A percentile compares a stretch with the other conserved stretches of the same genome.
phyloP scores from a whole-genome alignment of 2,797 vertebrate species.

The Propithecus deckenii region DNA sequence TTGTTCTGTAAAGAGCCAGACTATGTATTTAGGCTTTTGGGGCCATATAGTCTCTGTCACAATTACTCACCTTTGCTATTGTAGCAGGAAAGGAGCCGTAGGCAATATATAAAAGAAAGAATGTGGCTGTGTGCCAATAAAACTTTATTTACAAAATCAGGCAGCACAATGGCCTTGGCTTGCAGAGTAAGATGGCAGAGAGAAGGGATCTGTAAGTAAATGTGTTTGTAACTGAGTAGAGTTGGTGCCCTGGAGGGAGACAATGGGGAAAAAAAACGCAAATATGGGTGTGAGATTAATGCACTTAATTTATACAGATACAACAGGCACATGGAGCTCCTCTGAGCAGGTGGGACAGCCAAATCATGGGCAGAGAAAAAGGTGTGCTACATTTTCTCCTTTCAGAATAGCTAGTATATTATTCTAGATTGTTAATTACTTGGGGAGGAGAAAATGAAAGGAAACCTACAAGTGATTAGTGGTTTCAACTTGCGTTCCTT shows the following conservation, averaged over 20 bases:
- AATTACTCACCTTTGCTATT: accelerated
- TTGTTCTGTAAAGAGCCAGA: background rate
- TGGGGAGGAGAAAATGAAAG: background rate
- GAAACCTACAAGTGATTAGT: accelerated
- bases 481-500: background rate
- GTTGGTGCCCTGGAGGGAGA: background rate
- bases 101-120: accelerated
- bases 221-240: background rate
- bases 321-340: accelerated
- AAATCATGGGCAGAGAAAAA: background rate
- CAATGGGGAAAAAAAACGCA: too few relatives aligned
- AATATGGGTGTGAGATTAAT: background rate
- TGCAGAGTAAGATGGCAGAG: background rate
- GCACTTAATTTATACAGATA: background rate
- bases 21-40: background rate
- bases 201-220: background rate
- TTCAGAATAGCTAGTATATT: background rate
- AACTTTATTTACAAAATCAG: background rate
- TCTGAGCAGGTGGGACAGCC: accelerated
- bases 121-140: background rate
- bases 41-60: accelerated
- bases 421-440: background rate
- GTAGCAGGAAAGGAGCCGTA: background rate
- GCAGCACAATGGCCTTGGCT: background rate
- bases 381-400: accelerated